Percentiles rank a stretch among this genome's conserved stretches.
phyloP scores from a whole-genome alignment of 2,888 invertebrate genomes.

The Tyria jacobaeae region DNA sequence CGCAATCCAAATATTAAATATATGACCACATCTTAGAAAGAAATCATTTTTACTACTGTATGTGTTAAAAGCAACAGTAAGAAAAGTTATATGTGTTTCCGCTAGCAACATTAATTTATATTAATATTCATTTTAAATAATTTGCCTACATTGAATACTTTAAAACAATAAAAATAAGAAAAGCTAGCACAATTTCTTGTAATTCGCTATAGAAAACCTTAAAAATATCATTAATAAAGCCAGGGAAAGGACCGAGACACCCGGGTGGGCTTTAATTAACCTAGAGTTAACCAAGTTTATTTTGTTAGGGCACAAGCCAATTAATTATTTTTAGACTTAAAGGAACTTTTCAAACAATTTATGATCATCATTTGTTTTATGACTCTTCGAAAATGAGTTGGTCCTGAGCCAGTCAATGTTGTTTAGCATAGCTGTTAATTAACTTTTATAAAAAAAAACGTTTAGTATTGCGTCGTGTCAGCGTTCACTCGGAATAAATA shows the following conservation, averaged over 20 bases:
- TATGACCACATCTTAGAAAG: no score
- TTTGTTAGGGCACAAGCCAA: conserved; percentile 58
- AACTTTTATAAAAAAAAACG: conserved; percentile 1
- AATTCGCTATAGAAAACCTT: conserved; percentile 38
- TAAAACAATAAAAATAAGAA: not conserved
- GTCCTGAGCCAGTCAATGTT: conserved; percentile 27
- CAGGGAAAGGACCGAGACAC: conserved; percentile 47
- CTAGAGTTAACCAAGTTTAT: conserved; percentile 53
- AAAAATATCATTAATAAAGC: conserved; percentile 60
- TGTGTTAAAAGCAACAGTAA: no score
- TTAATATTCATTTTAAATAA: no score
- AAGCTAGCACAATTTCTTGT: conserved; percentile 10
- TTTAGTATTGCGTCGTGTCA: no score
- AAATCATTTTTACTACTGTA: no score
- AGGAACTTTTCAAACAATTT: conserved; percentile 50
- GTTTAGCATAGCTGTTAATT: conserved; percentile 21
- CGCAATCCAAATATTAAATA: no score
- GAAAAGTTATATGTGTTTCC: no score
- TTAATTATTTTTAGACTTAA: conserved; percentile 60
- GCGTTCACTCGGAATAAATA: no score
- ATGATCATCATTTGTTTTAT: conserved; percentile 45
- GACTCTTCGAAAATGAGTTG: conserved; percentile 46
- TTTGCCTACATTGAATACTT: no score
- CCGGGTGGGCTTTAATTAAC: conserved; percentile 57
- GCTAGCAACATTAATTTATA: no score